Percentiles rank a stretch among this genome's conserved stretches.
phyloP scores from a whole-genome alignment of 2,888 invertebrate species.

The Dyspetes luteomarginatus region DNA sequence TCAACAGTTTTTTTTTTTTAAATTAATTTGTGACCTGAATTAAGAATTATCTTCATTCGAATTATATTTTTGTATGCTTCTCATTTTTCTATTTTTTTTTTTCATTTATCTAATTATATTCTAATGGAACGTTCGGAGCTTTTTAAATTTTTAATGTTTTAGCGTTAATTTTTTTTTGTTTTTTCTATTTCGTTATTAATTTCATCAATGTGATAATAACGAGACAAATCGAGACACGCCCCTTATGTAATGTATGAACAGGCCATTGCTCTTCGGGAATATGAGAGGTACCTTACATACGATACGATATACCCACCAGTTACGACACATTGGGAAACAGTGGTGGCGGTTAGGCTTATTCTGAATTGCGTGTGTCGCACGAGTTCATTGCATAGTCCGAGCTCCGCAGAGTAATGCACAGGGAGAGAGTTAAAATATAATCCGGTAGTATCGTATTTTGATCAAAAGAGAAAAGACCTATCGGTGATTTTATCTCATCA shows the following conservation, averaged over 20 bases:
- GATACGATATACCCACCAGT: slow-evolving; percentile 23
- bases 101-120: too few relatives aligned
- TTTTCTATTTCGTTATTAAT: background rate
- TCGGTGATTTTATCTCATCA: slow-evolving; percentile 37
- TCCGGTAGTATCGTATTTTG: slow-evolving; percentile 56
- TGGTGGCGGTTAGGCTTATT: slow-evolving; percentile 44
- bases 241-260: slow-evolving; percentile 55
- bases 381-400: slow-evolving; percentile 39
- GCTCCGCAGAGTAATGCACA: slow-evolving; percentile 35
- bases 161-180: background rate
- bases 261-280: slow-evolving; percentile 57
- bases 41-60: background rate
- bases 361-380: slow-evolving; percentile 40
- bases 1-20: too few relatives aligned
- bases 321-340: slow-evolving; percentile 65
- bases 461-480: slow-evolving; percentile 51
- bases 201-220: slow-evolving; percentile 9
- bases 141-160: too few relatives aligned
- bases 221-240: slow-evolving; percentile 28
- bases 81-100: too few relatives aligned
- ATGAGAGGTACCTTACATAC: slow-evolving; percentile 12
- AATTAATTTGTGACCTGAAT: too few relatives aligned
- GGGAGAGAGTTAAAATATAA: slow-evolving; percentile 61
- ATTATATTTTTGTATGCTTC: too few relatives aligned
- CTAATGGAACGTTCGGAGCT: background rate